Conservation (phyloP, 2,113 vertebrate species). For the Thunnus maccoyii region DNA sequence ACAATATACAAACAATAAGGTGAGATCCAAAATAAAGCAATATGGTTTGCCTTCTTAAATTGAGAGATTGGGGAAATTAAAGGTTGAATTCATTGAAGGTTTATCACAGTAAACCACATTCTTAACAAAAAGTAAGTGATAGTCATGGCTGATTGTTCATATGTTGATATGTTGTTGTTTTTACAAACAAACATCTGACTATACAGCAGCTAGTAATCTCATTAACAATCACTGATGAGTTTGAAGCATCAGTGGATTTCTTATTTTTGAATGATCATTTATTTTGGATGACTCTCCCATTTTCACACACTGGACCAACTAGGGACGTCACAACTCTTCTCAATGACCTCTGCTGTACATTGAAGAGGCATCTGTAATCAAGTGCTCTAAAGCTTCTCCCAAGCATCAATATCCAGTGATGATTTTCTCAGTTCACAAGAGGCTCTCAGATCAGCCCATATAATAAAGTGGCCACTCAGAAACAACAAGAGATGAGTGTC, state of each 20-base stretch:
- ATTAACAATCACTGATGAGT: neutral
- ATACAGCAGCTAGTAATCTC: neutral
- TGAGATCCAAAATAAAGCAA: no score
- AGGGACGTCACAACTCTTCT: conserved; percentile 16
- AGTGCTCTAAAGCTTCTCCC: conserved; percentile 52
- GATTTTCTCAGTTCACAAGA: conserved; percentile 59
- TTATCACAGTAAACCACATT: neutral
- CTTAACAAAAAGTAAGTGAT: neutral
- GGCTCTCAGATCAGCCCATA: conserved; percentile 58
- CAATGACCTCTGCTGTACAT: conserved; percentile 19
- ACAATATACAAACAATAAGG: neutral
- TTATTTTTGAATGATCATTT: conserved; percentile 4
- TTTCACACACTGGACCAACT: conserved; percentile 18
- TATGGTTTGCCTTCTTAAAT: no score
- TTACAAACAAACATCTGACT: neutral
- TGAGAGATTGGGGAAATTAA: no score
- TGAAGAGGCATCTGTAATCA: conserved; percentile 39
- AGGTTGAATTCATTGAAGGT: no score
- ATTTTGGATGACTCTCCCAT: neutral
- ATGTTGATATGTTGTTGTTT: no score
- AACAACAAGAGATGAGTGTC: conserved; percentile 42
- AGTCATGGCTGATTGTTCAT: neutral
- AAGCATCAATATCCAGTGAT: conserved; percentile 57
- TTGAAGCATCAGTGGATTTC: neutral
- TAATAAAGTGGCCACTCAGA: conserved; percentile 69